Conservation (phyloP, 2,113 vertebrate genomes). For the Arizona elegans region DNA sequence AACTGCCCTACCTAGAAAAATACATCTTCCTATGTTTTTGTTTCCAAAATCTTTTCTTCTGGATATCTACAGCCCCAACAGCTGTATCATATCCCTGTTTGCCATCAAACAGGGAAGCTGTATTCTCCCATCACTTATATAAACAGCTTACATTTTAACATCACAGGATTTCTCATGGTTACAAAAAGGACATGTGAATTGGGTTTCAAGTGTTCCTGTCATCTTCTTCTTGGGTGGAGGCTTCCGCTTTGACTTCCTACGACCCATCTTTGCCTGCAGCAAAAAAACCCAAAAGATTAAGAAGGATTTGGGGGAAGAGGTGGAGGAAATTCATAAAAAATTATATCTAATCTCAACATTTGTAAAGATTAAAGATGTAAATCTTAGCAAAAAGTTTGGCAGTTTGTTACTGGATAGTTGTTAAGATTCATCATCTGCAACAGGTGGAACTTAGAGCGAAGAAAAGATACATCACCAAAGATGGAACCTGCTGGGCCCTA, state of each 20-base stretch:
- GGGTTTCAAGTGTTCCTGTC: conserved; percentile 86
- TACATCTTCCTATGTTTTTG: neutral
- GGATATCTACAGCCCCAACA: no score
- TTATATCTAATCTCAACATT: neutral
- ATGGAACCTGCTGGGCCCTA: no score
- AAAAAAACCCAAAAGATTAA: neutral
- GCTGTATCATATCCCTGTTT: neutral
- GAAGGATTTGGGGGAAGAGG: neutral
- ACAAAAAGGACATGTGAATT: conserved; percentile 91
- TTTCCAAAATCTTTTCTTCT: neutral
- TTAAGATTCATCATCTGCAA: neutral
- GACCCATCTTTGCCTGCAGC: conserved; percentile 72
- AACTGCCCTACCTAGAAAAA: neutral
- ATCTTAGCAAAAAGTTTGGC: neutral
- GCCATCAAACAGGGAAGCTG: neutral
- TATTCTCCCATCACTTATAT: neutral
- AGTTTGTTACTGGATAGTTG: neutral
- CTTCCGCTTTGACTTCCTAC: conserved; percentile 89
- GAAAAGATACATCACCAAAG: neutral
- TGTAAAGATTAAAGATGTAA: neutral
- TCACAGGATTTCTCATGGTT: conserved; percentile 94
- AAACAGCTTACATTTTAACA: conserved; percentile 83
- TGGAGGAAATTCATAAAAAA: neutral
- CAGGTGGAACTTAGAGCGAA: neutral
- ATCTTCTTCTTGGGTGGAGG: conserved; percentile 90